Evolutionary conservation across 2,797 vertebrate genomes (phyloP).

Genomic region (Champsocephalus gunnari): DNA sequence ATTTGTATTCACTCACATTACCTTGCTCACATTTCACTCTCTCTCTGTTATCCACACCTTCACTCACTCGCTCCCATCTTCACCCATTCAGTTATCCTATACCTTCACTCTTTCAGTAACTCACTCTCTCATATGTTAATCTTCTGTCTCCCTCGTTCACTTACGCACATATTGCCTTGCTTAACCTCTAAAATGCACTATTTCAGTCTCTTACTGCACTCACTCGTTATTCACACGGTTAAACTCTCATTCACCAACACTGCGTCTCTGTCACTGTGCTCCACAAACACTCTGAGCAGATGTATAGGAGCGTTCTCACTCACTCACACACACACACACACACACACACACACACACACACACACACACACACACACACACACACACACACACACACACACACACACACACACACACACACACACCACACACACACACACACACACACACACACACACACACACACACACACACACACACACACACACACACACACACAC

Average conservation of each 20-base stretch:
- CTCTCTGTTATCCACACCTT: not conserved
- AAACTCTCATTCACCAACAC: conserved; percentile 54
- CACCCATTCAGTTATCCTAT: not conserved
- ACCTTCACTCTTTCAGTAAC: not conserved
- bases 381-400: too few relatives aligned
- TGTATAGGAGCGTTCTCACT: conserved; percentile 56
- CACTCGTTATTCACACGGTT: conserved; percentile 19
- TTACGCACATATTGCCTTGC: conserved; percentile 20
- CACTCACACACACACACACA: not conserved
- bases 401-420: conserved; percentile 22
- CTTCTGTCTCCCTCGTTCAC: not conserved
- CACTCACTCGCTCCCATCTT: not conserved
- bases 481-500: conserved; percentile 21
- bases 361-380: too few relatives aligned
- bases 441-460: too few relatives aligned
- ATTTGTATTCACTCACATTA: not conserved
- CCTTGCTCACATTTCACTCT: not conserved
- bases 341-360: too few relatives aligned
- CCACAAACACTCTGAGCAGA: conserved; percentile 51
- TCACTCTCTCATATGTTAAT: not conserved
- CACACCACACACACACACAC: not conserved
- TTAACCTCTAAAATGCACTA: not conserved
- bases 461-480: conserved; percentile 29
- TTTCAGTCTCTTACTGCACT: conserved; percentile 10
- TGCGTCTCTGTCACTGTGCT: conserved; percentile 40